Evolutionary conservation across 2,888 invertebrate species (phyloP).

Genomic region (Spicauda simplicius): DNA sequence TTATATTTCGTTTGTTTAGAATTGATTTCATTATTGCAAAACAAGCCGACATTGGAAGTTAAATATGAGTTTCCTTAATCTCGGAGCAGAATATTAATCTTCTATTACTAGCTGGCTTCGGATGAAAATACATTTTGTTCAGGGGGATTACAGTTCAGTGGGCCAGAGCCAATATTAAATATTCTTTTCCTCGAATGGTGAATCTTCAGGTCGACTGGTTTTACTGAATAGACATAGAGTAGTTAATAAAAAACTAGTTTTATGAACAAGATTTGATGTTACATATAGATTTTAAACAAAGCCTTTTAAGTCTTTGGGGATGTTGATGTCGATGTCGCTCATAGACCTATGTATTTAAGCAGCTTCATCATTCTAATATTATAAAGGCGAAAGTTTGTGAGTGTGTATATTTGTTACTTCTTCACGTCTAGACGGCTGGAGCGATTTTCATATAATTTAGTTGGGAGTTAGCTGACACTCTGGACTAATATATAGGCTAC

Average conservation of each 20-base stretch:
- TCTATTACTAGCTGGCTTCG: constrained; percentile 48
- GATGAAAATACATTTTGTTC: constrained; percentile 40
- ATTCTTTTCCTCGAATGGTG: constrained; percentile 40
- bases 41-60: constrained; percentile 9
- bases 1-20: constrained; percentile 3
- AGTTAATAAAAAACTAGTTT: not conserved
- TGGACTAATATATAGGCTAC: too few relatives aligned
- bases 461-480: too few relatives aligned
- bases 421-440: too few relatives aligned
- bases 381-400: too few relatives aligned
- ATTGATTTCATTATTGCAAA: not conserved
- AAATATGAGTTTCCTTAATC: constrained; percentile 38
- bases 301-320: too few relatives aligned
- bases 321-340: too few relatives aligned
- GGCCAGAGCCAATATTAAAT: constrained; percentile 59
- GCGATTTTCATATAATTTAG: too few relatives aligned
- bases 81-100: constrained; percentile 62
- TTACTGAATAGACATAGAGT: not conserved
- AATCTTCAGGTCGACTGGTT: constrained; percentile 19
- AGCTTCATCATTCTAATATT: too few relatives aligned
- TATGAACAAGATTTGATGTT: not conserved
- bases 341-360: too few relatives aligned
- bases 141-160: constrained; percentile 50
- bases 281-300: too few relatives aligned
- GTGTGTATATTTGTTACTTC: too few relatives aligned